phyloP scores from a whole-genome alignment of 2,797 vertebrate species.

The Sebastes cheni region DNA sequence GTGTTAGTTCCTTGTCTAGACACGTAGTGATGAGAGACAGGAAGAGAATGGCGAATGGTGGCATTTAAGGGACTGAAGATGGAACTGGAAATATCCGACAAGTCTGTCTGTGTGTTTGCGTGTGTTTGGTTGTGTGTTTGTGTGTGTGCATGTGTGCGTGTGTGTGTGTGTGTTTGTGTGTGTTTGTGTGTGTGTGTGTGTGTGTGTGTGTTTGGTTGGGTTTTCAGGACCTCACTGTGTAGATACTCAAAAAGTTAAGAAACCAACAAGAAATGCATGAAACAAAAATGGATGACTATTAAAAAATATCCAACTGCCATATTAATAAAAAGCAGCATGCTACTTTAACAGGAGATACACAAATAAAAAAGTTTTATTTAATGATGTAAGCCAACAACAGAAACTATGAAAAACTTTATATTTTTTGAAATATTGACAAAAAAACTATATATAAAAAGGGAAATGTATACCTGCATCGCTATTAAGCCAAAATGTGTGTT shows the following conservation, averaged over 20 bases:
- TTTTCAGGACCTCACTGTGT: slow-evolving; percentile 78
- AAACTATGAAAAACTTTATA: slow-evolving; percentile 87
- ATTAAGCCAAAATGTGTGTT: slow-evolving; percentile 84
- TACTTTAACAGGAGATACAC: slow-evolving; percentile 84
- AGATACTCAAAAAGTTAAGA: slow-evolving; percentile 78
- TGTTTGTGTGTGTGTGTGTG: not conserved
- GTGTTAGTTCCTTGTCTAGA: slow-evolving; percentile 56
- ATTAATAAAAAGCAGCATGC: slow-evolving; percentile 87
- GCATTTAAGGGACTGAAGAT: slow-evolving; percentile 30
- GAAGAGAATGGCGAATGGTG: slow-evolving; percentile 21
- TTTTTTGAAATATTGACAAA: slow-evolving; percentile 87
- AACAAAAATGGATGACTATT: slow-evolving; percentile 82
- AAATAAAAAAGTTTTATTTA: slow-evolving; percentile 87
- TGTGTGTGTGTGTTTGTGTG: not conserved
- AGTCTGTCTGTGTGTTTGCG: slow-evolving; percentile 7
- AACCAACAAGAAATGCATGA: slow-evolving; percentile 85
- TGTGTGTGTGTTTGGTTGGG: slow-evolving; percentile 27
- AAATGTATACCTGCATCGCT: slow-evolving; percentile 86
- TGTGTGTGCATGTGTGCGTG: not conserved
- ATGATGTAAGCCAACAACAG: slow-evolving; percentile 82
- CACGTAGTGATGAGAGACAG: slow-evolving; percentile 23
- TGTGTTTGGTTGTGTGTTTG: slow-evolving; percentile 7
- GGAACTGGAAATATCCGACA: slow-evolving; percentile 31
- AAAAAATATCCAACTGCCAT: slow-evolving; percentile 89
- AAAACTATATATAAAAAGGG: slow-evolving; percentile 82